phyloP scores from a whole-genome alignment of 2,113 vertebrate genomes.

The Brevimyrus niger region DNA sequence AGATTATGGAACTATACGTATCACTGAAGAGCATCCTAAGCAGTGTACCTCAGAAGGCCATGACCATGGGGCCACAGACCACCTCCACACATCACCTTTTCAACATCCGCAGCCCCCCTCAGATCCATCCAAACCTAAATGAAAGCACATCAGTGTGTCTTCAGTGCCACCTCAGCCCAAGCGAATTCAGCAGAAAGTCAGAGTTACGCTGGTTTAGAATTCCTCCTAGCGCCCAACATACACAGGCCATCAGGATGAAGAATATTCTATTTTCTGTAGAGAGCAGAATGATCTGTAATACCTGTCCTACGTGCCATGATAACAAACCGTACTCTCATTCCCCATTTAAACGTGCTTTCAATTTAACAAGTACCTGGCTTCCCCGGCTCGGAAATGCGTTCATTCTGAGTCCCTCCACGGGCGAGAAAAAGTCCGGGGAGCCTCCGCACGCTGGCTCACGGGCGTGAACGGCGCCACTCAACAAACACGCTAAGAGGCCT shows the following conservation, averaged over 20 bases:
- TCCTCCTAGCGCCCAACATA: neutral
- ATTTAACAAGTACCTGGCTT: neutral
- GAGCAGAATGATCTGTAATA: slow-evolving; percentile 8
- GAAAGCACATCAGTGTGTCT: slow-evolving; percentile 6
- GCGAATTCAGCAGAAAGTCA: neutral
- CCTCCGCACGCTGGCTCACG: too few relatives aligned
- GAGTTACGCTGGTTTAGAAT: neutral
- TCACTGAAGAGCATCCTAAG: neutral
- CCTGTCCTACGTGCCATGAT: neutral
- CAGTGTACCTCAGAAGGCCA: neutral
- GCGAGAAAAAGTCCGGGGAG: neutral
- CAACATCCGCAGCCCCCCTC: neutral
- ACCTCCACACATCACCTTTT: slow-evolving; percentile 2
- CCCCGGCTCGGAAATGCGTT: neutral
- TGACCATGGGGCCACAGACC: neutral
- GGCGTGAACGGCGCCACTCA: neutral
- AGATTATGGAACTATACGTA: neutral
- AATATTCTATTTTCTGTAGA: neutral
- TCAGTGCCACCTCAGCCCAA: neutral
- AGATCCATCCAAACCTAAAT: slow-evolving; percentile 1
- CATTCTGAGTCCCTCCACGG: neutral
- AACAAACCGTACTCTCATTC: slow-evolving; percentile 5
- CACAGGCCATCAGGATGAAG: neutral
- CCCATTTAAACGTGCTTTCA: neutral
- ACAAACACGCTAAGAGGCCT: neutral